A percentile compares a stretch with the other conserved stretches of the same genome.
Evolutionary conservation across 2,113 vertebrate genomes (phyloP).

Genomic region (Corythornis vintsioides): DNA sequence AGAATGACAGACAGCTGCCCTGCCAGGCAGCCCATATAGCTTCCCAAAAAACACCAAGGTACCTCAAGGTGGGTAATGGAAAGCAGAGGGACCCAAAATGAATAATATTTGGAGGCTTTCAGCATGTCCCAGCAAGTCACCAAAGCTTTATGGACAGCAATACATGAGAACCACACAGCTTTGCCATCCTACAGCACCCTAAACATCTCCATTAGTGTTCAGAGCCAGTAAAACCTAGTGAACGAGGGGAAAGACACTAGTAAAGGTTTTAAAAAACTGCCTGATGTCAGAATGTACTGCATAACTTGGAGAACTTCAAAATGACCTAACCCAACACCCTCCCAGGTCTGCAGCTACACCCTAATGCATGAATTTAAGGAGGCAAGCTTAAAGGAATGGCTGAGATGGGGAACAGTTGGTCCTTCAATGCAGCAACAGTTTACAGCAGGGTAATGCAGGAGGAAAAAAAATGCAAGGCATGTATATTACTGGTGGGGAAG

Average conservation of each 20-base stretch:
- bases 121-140: background rate
- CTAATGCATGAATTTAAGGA: background rate
- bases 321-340: background rate
- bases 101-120: background rate
- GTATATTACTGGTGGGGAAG: background rate
- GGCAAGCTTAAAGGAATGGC: background rate
- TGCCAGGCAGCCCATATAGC: accelerated
- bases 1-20: background rate
- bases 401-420: background rate
- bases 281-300: background rate
- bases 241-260: background rate
- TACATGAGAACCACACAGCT: accelerated
- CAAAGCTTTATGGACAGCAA: background rate
- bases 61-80: background rate
- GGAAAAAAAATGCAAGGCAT: background rate
- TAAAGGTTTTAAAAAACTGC: background rate
- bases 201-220: background rate
- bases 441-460: background rate
- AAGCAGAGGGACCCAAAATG: background rate
- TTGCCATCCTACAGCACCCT: background rate
- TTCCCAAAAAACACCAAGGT: background rate
- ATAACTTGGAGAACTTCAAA: background rate
- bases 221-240: background rate
- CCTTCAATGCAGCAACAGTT: background rate
- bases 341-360: background rate